Base-by-base conservation (phyloP, 2,113 vertebrate genomes). In the Sylvia atricapilla region DNA sequence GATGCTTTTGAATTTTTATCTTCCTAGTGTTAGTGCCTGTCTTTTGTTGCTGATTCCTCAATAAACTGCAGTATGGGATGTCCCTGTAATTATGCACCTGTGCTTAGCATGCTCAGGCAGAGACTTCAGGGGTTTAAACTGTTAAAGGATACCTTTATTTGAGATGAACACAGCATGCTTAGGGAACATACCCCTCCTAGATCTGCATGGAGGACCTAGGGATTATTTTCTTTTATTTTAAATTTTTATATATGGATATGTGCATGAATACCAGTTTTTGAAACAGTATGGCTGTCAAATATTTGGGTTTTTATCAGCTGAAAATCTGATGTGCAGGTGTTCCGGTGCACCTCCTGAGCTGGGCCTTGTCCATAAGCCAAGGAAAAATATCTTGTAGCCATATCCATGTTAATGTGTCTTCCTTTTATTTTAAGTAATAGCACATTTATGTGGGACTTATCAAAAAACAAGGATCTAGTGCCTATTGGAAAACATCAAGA, bases 341-440 rank as follows among this genome's bases (percentile, higher is more conserved):
- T 90, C 18, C 12, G 10, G 22, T 62, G 46, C 20, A 73, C 19
- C 24, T 70, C 15, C 5, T 33, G 44, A 90, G 6, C 41, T 47
- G 24, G 27, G 27, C 46, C 47, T 78, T 84, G 33, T 55, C 43
- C 30, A 79, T 74, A 35, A 79, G 30, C 25, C 44, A 37, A 77
- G 64, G 52, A 35, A 43, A 78, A 78, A 13, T 25, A 17, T 12
- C 19, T 52, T 78, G 22, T 43, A 17, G 11, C 24, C 23, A 11
- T 75, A 31, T 66, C 33, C 19, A 43, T 39, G 28, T 31, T 33
- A n/a, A n/a, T 37, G 24, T 11, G 7, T 78, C 58, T 69, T 58
- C 39, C 74, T 87, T 77, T 60, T 43, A 11, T 85, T 95, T 93
- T 49, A 68, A 53, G 19, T 84, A 78, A 28, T 35, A 77, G n/a